Evolutionary conservation across 1,140 invertebrate genomes (phyloP), one percentile per base, ranked within the genome.

Genomic region (Plectus sambesii): DNA sequence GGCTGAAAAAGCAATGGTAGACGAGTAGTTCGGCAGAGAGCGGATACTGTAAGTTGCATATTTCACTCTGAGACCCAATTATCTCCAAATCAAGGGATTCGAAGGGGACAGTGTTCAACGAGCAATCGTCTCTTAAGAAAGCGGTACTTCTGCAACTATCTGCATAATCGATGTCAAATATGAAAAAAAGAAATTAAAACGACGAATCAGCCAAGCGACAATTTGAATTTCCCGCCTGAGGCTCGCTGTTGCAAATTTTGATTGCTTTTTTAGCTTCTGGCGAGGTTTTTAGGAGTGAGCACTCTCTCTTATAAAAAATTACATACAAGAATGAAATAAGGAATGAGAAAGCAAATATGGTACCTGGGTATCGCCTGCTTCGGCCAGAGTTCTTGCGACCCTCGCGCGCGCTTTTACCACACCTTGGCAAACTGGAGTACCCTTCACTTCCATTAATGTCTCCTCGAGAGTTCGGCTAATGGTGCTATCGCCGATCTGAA

Each of bases 391-490:
- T n/a, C 47, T 59, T 0, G 83, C 78, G 19, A 87, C 82, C 60
- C 81, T 80, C 1, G 80, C 84, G 48, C 76, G 74, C 1, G 77
- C 82, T 27, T 76, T 70, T 0, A 80, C 76, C 17, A 73, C 71
- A 17, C 84, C 83, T 9, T 74, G 70, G 60, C 76, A 82, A 0
- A 84, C 82, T 1, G 83, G 78, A 4, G 82, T 82, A 17, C 81
- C 83, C 61, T 64, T 54, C 25, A 81, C 53, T 36, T 38, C 43
- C 38, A n/a, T n/a, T n/a, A n/a, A n/a, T 51, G 25, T 53, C 17
- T 9, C 27, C 38, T 15, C 29, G 30, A 23, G 26, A 25, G 6
- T 19, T 37, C 17, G 22, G 25, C 5, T 9, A 29, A 9, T 26
- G 29, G 39, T 5, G 38, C 26, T 44, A 26, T 24, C 23, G 25